These are phyloP conservation scores for Liolophura sinensis DNA, from an alignment of 1,140 invertebrate genomes.

Conservation along the genomic window DNA sequence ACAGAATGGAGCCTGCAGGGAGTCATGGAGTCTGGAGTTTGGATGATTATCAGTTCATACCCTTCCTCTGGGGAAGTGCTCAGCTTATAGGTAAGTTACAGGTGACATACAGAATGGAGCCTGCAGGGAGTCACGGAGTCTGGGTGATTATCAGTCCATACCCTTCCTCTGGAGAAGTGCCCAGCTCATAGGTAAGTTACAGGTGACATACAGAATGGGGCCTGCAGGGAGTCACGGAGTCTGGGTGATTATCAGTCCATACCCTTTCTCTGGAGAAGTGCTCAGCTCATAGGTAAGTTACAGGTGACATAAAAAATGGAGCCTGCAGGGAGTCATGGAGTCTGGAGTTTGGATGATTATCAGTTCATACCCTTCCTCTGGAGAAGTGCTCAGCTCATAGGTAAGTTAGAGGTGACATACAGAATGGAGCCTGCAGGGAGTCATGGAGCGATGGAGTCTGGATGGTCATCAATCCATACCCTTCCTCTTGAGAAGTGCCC, in stretches of 20 bases:
- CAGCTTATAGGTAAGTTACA: conserved; percentile 76
- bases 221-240: conserved; percentile 99
- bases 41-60: conserved; percentile 97
- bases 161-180: conserved; percentile 99
- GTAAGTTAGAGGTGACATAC: conserved; percentile 57
- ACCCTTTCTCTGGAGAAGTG: conserved; percentile 98
- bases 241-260: conserved; percentile 99
- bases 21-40: conserved; percentile 98
- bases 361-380: conserved; percentile 99
- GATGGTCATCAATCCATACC: conserved; percentile 98
- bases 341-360: conserved; percentile 97
- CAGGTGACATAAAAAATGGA: conserved; percentile 95
- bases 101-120: conserved; percentile 78
- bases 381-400: conserved; percentile 94
- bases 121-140: conserved; percentile 96
- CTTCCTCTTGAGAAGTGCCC: conserved; percentile 96
- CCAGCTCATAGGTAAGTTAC: conserved; percentile 82
- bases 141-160: conserved; percentile 99
- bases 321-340: conserved; percentile 98
- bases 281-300: conserved; percentile 94
- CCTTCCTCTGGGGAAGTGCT: conserved; percentile 97
- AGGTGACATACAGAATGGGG: conserved; percentile 95
- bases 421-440: conserved; percentile 97
- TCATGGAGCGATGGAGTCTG: conserved; percentile 93
- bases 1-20: conserved; percentile 99